phyloP scores from a whole-genome alignment of 1,140 invertebrate genomes.

The Brachionus manjavacas region DNA sequence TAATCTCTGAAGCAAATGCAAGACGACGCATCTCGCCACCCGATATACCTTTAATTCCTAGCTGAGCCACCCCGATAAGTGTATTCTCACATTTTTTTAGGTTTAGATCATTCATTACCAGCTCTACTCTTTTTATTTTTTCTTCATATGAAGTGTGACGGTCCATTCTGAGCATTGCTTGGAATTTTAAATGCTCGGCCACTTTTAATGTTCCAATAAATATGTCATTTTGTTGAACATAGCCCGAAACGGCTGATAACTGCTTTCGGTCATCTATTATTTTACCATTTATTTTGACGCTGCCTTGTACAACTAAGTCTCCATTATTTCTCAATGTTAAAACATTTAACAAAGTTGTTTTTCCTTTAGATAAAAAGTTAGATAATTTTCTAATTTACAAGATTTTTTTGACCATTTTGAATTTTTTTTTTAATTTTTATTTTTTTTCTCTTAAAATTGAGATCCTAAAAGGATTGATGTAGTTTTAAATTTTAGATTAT shows the following conservation, averaged over 20 bases:
- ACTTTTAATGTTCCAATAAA: conserved; percentile 63
- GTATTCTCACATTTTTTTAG: conserved; percentile 69
- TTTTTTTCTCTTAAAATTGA: too few species aligned
- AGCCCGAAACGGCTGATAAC: conserved; percentile 75
- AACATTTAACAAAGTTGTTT: conserved; percentile 87
- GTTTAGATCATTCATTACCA: conserved; percentile 79
- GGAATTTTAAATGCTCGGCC: conserved; percentile 61
- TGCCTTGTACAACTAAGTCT: conserved; percentile 68
- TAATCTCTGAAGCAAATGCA: conserved; percentile 90
- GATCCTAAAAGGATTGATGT: too few species aligned
- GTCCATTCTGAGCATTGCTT: conserved; percentile 89
- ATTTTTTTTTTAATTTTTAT: too few species aligned
- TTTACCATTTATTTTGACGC: conserved; percentile 59
- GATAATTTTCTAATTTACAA: too few species aligned
- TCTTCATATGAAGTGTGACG: conserved; percentile 68
- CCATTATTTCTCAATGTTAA: conserved; percentile 72
- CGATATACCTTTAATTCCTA: conserved; percentile 77
- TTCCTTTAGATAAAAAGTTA: conserved; percentile 52
- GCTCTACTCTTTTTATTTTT: conserved; percentile 75
- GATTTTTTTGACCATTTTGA: too few species aligned
- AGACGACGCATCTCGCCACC: conserved; percentile 90
- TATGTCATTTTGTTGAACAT: conserved; percentile 78
- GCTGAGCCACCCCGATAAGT: neutral
- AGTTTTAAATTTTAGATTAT: too few species aligned
- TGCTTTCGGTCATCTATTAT: conserved; percentile 50